phyloP scores from a whole-genome alignment of 2,888 invertebrate genomes.

The Agrochola lychnidis region DNA sequence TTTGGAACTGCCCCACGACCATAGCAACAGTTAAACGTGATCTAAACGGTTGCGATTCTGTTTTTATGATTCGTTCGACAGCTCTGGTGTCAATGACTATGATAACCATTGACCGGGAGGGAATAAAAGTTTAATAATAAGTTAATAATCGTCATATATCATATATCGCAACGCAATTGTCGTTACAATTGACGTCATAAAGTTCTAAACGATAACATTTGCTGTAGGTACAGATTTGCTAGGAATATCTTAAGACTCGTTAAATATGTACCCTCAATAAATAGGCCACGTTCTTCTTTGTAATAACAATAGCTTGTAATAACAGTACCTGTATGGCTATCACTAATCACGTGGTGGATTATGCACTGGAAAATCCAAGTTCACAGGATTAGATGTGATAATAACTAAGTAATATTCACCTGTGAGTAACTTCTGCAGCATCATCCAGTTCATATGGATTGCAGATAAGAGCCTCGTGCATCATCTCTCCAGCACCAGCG shows the following conservation, averaged over 20 bases:
- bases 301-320: not conserved
- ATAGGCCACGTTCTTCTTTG: constrained; percentile 5
- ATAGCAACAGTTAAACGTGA: constrained; percentile 7
- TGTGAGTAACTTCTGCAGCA: constrained; percentile 96
- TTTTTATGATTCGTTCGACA: constrained; percentile 36
- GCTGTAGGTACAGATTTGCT: constrained; percentile 25
- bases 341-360: not conserved
- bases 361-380: constrained; percentile 1
- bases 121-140: constrained; percentile 52
- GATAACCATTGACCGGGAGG: constrained; percentile 53
- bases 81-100: constrained; percentile 42
- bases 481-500: constrained; percentile 97
- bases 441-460: constrained; percentile 97
- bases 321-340: not conserved
- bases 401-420: constrained; percentile 79
- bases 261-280: not conserved
- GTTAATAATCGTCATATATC: constrained; percentile 46
- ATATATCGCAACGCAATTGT: constrained; percentile 30
- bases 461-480: constrained; percentile 97
- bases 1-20: not conserved
- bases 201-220: constrained; percentile 38
- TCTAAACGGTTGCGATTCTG: constrained; percentile 16
- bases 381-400: not conserved
- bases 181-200: constrained; percentile 57
- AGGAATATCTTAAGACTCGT: constrained; percentile 17